A percentile compares a stretch with the other conserved stretches of the same genome.
Conservation (phyloP, 2,888 invertebrate species). For the Volucella inflata region DNA sequence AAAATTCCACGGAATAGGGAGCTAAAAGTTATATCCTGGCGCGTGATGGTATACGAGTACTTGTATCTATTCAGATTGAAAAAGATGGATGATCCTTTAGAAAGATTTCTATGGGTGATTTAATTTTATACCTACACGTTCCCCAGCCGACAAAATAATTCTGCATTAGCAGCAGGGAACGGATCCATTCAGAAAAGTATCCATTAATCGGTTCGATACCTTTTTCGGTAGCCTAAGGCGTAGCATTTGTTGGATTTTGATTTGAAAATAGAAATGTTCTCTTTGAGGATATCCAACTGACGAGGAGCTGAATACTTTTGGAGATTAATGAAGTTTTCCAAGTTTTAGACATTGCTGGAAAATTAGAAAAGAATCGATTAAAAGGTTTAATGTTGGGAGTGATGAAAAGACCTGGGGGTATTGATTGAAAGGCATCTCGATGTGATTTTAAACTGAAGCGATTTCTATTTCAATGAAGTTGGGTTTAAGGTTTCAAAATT, state of each 20-base stretch:
- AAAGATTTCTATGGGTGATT: slow-evolving; percentile 25
- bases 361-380: slow-evolving; percentile 7
- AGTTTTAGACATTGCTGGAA: slow-evolving; percentile 1
- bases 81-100: slow-evolving; percentile 29
- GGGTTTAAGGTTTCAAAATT: no score
- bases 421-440: not conserved
- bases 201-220: slow-evolving; percentile 23
- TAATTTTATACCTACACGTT: slow-evolving; percentile 13
- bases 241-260: not conserved
- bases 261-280: not conserved
- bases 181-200: not conserved
- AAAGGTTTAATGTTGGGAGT: not conserved
- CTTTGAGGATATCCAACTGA: not conserved
- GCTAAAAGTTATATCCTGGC: no score
- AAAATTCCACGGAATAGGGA: no score
- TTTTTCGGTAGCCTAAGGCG: not conserved
- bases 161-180: slow-evolving; percentile 8
- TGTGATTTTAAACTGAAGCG: no score
- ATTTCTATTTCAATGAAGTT: no score
- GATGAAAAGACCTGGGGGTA: not conserved
- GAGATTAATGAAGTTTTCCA: slow-evolving; percentile 3
- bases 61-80: not conserved
- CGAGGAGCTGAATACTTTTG: not conserved
- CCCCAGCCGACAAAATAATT: not conserved
- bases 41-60: no score